Base-by-base conservation (phyloP, 1,140 invertebrate genomes). In the Popillia japonica region DNA sequence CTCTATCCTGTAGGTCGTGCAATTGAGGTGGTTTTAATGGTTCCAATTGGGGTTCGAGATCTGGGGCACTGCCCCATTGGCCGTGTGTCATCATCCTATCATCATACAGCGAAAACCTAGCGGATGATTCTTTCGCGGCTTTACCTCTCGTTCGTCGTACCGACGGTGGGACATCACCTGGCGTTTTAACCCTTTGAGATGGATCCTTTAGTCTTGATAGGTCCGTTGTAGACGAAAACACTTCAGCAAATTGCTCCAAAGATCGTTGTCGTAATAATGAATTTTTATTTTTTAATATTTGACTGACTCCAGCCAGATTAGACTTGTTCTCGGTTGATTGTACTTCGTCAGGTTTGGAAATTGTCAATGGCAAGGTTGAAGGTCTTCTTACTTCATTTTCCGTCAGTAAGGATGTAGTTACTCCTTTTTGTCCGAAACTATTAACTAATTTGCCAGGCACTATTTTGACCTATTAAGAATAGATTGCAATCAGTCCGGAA, bases 31-130 rank as follows among this genome's bases (percentile, higher is more conserved):
- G 79, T 79, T 81, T 87, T 82, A 87, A 78, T 82, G 87, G 83
- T 83, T 86, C 75, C 83, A 87, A 78, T 83, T 83, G 80, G 84
- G 85, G 84, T 83, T 89, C 83, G 80, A 86, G 77, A 85, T 87
- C 82, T 79, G 86, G 84, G 81, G 88, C 84, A 82, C 83, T 82
- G 83, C 84, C 79, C 86, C 85, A 84, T 80, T 86, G 81, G 75
- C 86, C 42, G 75, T 84, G 79, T 84, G 85, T 74, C 34, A 82
- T 72, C 95, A 96, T 96, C 40, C 95, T 88, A 83, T 96, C 95
- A 83, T 96, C 95, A 83, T 96, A 96, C 3, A 96, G 86, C 14
- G 95, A 96, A 81, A 96, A 91, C 78, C 95, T 83, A 68, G 88
- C 86, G 6, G 87, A 86, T 6, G 86, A 86, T 68, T 85, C 84